Percentiles rank a stretch among this genome's conserved stretches.
phyloP scores from a whole-genome alignment of 2,888 invertebrate species.

The Megalurothrips usitatus region DNA sequence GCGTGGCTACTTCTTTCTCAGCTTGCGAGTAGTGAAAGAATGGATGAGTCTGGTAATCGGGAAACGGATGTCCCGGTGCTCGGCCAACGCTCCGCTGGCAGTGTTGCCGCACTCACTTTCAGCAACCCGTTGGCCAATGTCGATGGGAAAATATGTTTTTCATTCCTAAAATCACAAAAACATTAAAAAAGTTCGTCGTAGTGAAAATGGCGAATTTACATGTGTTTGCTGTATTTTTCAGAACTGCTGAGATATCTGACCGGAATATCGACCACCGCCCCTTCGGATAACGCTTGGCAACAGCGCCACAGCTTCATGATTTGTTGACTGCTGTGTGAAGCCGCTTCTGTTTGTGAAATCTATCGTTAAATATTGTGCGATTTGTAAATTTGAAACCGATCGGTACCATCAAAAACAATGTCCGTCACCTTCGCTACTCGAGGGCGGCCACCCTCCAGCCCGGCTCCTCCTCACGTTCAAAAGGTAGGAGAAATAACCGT shows the following conservation, averaged over 20 bases:
- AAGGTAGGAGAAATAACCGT: background rate
- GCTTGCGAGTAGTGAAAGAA: background rate
- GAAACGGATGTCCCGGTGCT: background rate
- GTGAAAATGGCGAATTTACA: background rate
- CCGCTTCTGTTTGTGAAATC: background rate
- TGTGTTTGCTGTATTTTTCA: background rate
- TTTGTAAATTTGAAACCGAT: background rate
- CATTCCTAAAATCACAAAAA: background rate
- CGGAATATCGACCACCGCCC: background rate
- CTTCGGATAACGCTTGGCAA: background rate
- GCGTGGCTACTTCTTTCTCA: conserved; percentile 6
- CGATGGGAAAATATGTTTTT: too few relatives aligned
- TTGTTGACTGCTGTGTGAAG: background rate
- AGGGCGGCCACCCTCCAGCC: conserved; percentile 5
- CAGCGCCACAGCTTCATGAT: background rate
- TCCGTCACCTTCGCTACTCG: background rate
- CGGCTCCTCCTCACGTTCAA: background rate
- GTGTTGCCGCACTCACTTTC: background rate
- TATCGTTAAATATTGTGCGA: background rate
- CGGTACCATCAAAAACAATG: background rate
- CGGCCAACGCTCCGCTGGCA: background rate
- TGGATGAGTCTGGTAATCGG: background rate
- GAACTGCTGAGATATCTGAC: background rate
- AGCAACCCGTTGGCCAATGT: too few relatives aligned
- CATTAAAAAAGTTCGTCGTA: background rate